Conservation (phyloP, 2,113 vertebrate species). For the Perca flavescens region DNA sequence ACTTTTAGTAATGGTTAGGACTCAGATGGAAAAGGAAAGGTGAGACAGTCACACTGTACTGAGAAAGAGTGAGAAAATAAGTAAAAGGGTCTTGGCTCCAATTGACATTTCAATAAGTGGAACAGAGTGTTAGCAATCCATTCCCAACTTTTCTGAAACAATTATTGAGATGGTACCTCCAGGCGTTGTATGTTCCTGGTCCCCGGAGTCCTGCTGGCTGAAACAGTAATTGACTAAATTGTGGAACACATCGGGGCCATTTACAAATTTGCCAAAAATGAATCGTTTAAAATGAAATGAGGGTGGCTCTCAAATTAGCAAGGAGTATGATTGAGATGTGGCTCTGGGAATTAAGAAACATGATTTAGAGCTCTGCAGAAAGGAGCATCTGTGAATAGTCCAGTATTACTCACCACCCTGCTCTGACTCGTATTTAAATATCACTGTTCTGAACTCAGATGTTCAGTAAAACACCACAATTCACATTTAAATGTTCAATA, state of each 20-base stretch:
- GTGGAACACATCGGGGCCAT: constrained; percentile 95
- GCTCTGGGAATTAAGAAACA: constrained; percentile 91
- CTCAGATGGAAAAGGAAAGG: constrained; percentile 27
- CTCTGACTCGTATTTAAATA: constrained; percentile 84
- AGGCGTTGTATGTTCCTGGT: constrained; percentile 99
- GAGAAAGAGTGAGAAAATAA: constrained; percentile 87
- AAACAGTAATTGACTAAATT: constrained; percentile 99
- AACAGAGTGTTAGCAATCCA: constrained; percentile 98
- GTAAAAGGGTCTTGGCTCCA: constrained; percentile 88
- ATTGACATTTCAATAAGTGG: constrained; percentile 99
- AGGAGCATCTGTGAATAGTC: constrained; percentile 88
- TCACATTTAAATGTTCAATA: constrained; percentile 39
- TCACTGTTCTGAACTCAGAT: constrained; percentile 63
- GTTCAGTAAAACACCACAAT: constrained; percentile 53
- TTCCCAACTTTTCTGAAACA: constrained; percentile 98
- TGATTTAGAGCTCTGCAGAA: constrained; percentile 90
- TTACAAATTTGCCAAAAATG: constrained; percentile 98
- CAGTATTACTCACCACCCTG: constrained; percentile 72
- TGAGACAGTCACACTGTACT: constrained; percentile 86
- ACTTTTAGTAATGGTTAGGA: constrained; percentile 15
- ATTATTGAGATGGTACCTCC: constrained; percentile 99
- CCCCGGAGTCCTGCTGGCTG: constrained; percentile 99
- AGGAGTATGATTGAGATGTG: constrained; percentile 95
- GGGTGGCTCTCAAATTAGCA: constrained; percentile 97
- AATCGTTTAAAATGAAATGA: constrained; percentile 97